These are phyloP conservation scores for Aethina tumida DNA, from an alignment of 1,140 invertebrate species.

Conservation along the genomic window DNA sequence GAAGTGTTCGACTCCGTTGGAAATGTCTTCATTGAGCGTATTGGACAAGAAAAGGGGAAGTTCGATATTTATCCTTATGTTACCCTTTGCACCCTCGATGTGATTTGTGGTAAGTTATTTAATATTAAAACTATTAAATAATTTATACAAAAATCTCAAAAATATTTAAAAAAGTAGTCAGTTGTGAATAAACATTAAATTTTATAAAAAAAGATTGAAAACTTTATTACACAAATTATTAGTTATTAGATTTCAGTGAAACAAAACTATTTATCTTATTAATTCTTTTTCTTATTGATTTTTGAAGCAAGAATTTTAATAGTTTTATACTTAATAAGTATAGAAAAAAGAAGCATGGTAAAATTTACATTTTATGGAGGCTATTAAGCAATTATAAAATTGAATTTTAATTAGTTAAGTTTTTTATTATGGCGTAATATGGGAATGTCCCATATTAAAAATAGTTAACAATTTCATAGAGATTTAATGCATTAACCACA, in stretches of 20 bases:
- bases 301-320: conserved; percentile 9
- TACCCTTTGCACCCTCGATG: conserved; percentile 58
- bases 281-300: background rate
- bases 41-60: conserved; percentile 39
- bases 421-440: too few relatives aligned
- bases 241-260: background rate
- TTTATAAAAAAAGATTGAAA: background rate
- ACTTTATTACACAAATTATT: background rate
- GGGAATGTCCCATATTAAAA: conserved; percentile 10
- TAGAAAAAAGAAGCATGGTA: too few relatives aligned
- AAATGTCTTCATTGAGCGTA: conserved; percentile 44
- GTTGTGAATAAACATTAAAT: background rate
- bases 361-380: too few relatives aligned
- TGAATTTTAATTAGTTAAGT: too few relatives aligned
- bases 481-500: background rate
- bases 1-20: conserved; percentile 60
- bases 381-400: too few relatives aligned
- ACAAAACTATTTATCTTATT: background rate
- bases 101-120: conserved; percentile 56
- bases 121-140: background rate
- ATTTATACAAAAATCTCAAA: background rate
- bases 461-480: too few relatives aligned
- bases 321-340: too few relatives aligned
- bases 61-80: conserved; percentile 57
- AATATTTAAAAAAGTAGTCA: background rate